Percentiles rank a stretch among this genome's conserved stretches.
Evolutionary conservation across 2,888 invertebrate genomes (phyloP).

Genomic region (Frankliniella intonsa): DNA sequence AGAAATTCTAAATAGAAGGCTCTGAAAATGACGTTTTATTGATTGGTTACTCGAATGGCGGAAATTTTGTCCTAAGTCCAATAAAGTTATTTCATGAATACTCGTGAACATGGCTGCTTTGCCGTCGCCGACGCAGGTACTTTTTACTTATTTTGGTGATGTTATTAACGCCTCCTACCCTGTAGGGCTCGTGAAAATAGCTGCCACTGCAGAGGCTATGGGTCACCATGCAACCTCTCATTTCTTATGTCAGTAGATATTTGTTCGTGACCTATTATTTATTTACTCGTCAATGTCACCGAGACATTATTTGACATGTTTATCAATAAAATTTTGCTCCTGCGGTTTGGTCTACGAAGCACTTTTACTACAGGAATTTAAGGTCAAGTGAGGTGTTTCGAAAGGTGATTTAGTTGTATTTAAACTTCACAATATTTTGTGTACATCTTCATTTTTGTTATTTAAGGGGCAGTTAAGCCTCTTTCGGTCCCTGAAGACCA

Average conservation of each 20-base stretch:
- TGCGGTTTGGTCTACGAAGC: not conserved
- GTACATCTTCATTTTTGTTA: too few relatives aligned
- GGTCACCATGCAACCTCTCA: not conserved
- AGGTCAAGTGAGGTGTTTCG: constrained; percentile 3
- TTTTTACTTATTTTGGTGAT: constrained; percentile 38
- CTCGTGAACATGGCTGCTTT: constrained; percentile 71
- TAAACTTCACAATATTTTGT: too few relatives aligned
- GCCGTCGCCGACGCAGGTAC: constrained; percentile 81
- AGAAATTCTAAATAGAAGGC: not conserved
- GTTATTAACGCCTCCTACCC: constrained; percentile 5
- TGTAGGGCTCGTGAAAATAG: not conserved
- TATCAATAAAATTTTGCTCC: not conserved
- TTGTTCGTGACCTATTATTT: too few relatives aligned
- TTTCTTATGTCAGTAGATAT: not conserved
- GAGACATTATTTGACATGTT: not conserved
- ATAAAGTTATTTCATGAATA: constrained; percentile 34
- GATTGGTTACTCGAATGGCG: constrained; percentile 37
- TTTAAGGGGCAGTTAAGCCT: too few relatives aligned
- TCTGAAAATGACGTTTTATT: constrained; percentile 38
- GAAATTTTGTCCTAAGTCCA: constrained; percentile 33
- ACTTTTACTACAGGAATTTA: not conserved
- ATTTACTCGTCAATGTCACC: too few relatives aligned
- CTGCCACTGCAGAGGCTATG: not conserved
- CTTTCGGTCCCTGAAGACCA: too few relatives aligned
- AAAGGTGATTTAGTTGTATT: not conserved